Conservation (phyloP, 2,113 vertebrate genomes). For the Mirounga angustirostris region DNA sequence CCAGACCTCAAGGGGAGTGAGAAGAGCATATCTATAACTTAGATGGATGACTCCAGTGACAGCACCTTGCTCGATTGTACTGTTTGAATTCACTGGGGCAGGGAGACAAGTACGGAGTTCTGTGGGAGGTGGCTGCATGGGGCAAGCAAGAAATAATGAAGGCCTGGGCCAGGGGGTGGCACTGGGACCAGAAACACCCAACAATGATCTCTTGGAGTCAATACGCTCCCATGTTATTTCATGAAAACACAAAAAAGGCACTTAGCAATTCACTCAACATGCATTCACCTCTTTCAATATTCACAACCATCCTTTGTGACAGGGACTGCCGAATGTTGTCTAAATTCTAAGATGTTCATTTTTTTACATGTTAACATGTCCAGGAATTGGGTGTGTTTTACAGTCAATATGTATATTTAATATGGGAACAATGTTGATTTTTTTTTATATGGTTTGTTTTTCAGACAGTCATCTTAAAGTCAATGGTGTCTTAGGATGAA, state of each 20-base stretch:
- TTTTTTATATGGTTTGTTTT: background rate
- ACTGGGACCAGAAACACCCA: background rate
- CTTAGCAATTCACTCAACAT: background rate
- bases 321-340: background rate
- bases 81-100: background rate
- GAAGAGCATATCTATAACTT: background rate
- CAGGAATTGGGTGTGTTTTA: background rate
- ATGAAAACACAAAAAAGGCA: background rate
- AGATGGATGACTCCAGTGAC: background rate
- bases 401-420: background rate
- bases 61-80: background rate
- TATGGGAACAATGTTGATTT: background rate
- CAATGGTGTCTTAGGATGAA: background rate
- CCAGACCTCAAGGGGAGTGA: background rate
- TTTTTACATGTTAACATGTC: background rate
- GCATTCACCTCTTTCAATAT: background rate
- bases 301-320: background rate
- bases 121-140: background rate
- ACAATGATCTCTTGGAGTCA: background rate
- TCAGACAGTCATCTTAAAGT: background rate
- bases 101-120: background rate
- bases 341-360: background rate
- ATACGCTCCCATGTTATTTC: background rate
- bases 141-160: background rate
- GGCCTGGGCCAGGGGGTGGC: background rate